Conservation (phyloP, 2,113 vertebrate genomes). For the Chaenogobius annularis region DNA sequence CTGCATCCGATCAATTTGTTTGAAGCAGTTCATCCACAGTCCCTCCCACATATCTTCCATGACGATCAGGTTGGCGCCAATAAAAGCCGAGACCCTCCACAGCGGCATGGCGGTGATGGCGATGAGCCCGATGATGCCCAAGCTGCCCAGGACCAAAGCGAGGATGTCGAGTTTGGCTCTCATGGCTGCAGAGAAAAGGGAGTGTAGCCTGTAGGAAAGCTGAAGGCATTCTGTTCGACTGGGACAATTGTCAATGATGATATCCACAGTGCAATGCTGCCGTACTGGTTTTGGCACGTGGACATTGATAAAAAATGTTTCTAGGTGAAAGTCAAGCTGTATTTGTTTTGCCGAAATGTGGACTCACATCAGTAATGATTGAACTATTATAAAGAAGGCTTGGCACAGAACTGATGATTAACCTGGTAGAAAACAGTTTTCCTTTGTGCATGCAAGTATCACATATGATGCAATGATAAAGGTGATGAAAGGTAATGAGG, state of each 20-base stretch:
- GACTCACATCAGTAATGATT: neutral
- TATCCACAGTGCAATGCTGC: conserved; percentile 34
- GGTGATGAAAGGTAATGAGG: no score
- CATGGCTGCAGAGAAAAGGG: conserved; percentile 29
- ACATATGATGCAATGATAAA: no score
- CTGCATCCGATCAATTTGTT: conserved; percentile 81
- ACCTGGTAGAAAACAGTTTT: no score
- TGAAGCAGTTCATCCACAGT: conserved; percentile 89
- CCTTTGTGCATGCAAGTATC: no score
- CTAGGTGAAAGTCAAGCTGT: neutral
- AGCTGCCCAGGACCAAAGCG: conserved; percentile 78
- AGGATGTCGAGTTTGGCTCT: conserved; percentile 71
- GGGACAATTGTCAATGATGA: neutral
- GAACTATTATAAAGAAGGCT: neutral
- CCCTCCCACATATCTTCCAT: conserved; percentile 87
- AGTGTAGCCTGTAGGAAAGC: neutral
- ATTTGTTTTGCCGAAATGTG: neutral
- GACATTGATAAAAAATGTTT: neutral
- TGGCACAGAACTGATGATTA: neutral
- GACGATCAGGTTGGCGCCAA: conserved; percentile 80
- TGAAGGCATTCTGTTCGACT: neutral
- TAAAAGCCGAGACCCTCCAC: conserved; percentile 89
- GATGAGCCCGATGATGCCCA: conserved; percentile 81
- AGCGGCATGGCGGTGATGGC: conserved; percentile 84
- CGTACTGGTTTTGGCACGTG: conserved; percentile 40